A percentile compares a stretch with the other conserved stretches of the same genome.
Conservation (phyloP, 2,797 vertebrate species). For the Gobio occitaniae region DNA sequence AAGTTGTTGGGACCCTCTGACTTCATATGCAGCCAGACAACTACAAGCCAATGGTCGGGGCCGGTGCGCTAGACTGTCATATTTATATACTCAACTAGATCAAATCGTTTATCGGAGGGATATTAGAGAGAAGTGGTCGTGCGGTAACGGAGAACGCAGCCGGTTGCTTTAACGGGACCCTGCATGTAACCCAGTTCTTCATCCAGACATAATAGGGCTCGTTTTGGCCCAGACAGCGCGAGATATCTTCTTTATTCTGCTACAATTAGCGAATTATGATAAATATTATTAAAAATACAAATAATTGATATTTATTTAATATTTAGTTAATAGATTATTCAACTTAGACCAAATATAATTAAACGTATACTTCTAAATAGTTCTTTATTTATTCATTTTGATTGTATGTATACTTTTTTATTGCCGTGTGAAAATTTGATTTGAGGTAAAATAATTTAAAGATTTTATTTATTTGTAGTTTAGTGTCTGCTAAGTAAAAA, state of each 20-base stretch:
- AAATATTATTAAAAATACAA: background rate
- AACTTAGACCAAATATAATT: background rate
- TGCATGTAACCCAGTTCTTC: constrained; percentile 32
- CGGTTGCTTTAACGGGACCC: constrained; percentile 17
- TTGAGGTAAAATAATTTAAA: background rate
- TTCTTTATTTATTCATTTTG: background rate
- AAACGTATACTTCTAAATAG: too few species aligned
- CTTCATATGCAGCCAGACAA: constrained; percentile 8
- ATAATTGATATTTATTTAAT: too few species aligned
- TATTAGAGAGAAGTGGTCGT: background rate
- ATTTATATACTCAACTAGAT: background rate
- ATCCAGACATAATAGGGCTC: constrained; percentile 9
- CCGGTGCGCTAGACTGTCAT: background rate
- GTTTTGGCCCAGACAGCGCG: constrained; percentile 21
- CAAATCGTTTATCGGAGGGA: background rate
- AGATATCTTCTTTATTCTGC: background rate
- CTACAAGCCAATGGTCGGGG: background rate
- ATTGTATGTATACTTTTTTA: background rate
- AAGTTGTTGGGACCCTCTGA: constrained; percentile 35
- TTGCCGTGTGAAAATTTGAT: background rate
- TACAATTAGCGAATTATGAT: background rate
- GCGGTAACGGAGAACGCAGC: constrained; percentile 13
- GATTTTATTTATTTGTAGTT: background rate
- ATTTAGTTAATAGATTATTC: background rate
- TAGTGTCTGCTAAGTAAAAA: background rate